Conservation (phyloP, 2,888 invertebrate genomes). For the Drosophila multiciliata region DNA sequence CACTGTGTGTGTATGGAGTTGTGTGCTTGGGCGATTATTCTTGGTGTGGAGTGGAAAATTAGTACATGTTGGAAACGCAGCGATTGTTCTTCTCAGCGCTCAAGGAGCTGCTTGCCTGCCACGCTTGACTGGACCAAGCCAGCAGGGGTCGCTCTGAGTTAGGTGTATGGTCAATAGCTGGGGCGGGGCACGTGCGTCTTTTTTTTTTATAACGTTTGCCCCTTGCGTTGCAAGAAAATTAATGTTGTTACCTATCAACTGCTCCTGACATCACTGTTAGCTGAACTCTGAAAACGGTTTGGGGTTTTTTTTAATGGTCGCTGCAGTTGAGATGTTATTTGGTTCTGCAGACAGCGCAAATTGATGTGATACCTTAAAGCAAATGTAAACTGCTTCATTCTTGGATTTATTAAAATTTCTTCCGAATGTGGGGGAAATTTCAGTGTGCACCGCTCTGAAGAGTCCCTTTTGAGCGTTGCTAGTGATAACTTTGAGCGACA, state of each 20-base stretch:
- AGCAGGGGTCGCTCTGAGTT: neutral
- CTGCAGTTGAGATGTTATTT: constrained; percentile 23
- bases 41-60: constrained; percentile 79
- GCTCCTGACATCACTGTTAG: constrained; percentile 54
- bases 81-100: constrained; percentile 67
- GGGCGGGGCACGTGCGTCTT: constrained; percentile 53
- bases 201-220: constrained; percentile 51
- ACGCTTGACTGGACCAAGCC: constrained; percentile 55
- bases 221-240: constrained; percentile 73
- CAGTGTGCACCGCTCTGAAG: constrained; percentile 13
- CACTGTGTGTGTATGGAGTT: constrained; percentile 27
- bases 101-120: constrained; percentile 50
- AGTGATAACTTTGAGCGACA: constrained; percentile 21
- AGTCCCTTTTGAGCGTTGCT: neutral
- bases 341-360: constrained; percentile 6
- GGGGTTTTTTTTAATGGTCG: constrained; percentile 32
- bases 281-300: neutral
- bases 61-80: constrained; percentile 74
- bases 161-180: constrained; percentile 2
- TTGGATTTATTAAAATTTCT: constrained; percentile 33
- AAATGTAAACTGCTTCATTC: constrained; percentile 18
- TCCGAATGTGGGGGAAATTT: neutral
- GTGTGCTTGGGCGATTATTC: constrained; percentile 60
- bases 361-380: constrained; percentile 62
- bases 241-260: constrained; percentile 77